Evolutionary conservation across 2,797 vertebrate genomes (phyloP).

Genomic region (Masticophis lateralis): DNA sequence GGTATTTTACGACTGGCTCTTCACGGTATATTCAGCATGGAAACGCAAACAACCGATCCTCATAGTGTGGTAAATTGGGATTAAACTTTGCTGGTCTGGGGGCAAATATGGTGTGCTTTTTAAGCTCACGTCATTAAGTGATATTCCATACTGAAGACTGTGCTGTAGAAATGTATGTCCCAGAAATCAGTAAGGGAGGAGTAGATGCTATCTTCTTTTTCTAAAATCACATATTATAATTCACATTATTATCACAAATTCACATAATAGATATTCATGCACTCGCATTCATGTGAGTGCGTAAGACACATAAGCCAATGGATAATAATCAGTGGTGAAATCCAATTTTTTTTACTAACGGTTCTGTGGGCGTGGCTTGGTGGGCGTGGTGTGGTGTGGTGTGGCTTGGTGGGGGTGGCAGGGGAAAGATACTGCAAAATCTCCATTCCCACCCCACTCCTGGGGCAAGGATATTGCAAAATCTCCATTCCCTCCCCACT

Average conservation of each 20-base stretch:
- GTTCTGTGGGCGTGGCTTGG: too few species aligned
- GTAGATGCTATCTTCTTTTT: too few species aligned
- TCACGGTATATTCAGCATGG: constrained; percentile 24
- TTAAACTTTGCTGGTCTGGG: too few species aligned
- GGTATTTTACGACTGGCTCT: constrained; percentile 10
- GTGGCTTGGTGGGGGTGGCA: too few species aligned
- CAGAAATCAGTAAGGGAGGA: not conserved
- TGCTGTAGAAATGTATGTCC: not conserved
- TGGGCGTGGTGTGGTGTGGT: too few species aligned
- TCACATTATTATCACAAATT: not conserved
- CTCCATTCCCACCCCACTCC: too few species aligned
- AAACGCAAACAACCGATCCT: not conserved
- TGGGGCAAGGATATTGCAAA: too few species aligned
- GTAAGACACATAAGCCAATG: not conserved
- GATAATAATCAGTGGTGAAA: not conserved
- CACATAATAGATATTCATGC: not conserved
- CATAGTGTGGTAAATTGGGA: constrained; percentile 17
- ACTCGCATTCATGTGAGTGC: not conserved
- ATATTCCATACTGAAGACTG: not conserved
- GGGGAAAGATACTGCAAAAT: too few species aligned
- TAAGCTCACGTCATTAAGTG: not conserved
- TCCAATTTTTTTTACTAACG: too few species aligned
- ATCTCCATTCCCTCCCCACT: too few species aligned
- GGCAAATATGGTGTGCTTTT: not conserved
- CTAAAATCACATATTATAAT: not conserved